A percentile compares a stretch with the other conserved stretches of the same genome.
Evolutionary conservation across 1,140 invertebrate genomes (phyloP).

Genomic region (Drosophila subpulchrella): DNA sequence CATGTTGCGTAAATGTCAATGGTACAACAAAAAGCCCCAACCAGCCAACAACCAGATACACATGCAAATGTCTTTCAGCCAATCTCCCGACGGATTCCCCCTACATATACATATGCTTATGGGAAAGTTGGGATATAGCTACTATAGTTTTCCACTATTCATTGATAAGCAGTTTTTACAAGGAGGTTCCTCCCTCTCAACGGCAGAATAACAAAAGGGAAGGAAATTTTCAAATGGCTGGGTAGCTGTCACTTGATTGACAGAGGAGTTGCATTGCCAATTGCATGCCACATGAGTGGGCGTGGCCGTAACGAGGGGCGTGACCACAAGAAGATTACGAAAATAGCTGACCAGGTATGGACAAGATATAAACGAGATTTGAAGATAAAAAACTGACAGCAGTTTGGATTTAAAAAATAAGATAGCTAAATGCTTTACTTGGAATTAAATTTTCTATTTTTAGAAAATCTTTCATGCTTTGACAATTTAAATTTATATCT

Average conservation of each 20-base stretch:
- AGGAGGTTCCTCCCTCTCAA: background rate
- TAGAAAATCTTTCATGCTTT: too few species aligned
- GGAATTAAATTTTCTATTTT: too few species aligned
- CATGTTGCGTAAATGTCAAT: slow-evolving; percentile 83
- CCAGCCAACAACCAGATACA: slow-evolving; percentile 41
- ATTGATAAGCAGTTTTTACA: slow-evolving; percentile 52
- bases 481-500: background rate
- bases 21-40: slow-evolving; percentile 32
- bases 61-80: slow-evolving; percentile 49
- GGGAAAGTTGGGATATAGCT: slow-evolving; percentile 22
- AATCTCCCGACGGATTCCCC: slow-evolving; percentile 25
- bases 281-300: slow-evolving; percentile 43
- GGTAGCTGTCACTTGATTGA: slow-evolving; percentile 44
- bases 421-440: too few species aligned
- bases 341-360: slow-evolving; percentile 12
- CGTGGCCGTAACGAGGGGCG: slow-evolving; percentile 19
- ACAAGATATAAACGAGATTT: background rate
- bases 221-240: slow-evolving; percentile 15
- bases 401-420: background rate
- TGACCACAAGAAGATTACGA: background rate
- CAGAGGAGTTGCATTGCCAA: slow-evolving; percentile 42
- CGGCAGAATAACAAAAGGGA: slow-evolving; percentile 29
- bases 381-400: background rate
- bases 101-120: background rate
- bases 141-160: slow-evolving; percentile 28